These are phyloP conservation scores for Rousettus leschenaultii DNA, from an alignment of 2,113 vertebrate species.

Conservation along the genomic window DNA sequence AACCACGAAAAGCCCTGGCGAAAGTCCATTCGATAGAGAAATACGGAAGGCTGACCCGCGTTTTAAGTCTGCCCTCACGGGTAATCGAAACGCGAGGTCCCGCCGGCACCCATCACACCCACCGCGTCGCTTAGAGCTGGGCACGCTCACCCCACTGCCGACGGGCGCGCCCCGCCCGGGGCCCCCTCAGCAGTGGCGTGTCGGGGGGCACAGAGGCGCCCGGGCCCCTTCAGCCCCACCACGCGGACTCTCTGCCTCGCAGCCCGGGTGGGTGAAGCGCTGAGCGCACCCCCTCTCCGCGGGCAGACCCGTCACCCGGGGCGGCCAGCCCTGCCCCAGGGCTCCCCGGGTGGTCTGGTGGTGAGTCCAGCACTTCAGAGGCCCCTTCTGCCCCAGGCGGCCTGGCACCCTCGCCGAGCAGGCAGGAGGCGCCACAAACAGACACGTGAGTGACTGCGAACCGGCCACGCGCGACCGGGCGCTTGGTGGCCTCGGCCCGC, in stretches of 20 bases:
- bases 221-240: neutral
- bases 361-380: neutral
- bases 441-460: no score
- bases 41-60: fast-evolving
- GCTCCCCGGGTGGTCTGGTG: neutral
- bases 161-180: neutral
- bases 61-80: neutral
- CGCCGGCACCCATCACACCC: fast-evolving
- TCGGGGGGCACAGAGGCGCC: fast-evolving
- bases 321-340: neutral
- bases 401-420: neutral
- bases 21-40: neutral
- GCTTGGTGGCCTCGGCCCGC: no score
- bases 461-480: neutral
- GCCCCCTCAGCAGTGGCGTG: fast-evolving
- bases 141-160: neutral
- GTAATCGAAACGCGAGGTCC: neutral
- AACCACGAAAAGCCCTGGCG: neutral
- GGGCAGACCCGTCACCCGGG: neutral
- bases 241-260: no score
- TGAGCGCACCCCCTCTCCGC: neutral
- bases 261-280: no score
- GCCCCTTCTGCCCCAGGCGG: neutral
- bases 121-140: neutral
- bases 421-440: neutral